Base-by-base conservation (phyloP, 1,140 invertebrate species). In the Nebria ingens region DNA sequence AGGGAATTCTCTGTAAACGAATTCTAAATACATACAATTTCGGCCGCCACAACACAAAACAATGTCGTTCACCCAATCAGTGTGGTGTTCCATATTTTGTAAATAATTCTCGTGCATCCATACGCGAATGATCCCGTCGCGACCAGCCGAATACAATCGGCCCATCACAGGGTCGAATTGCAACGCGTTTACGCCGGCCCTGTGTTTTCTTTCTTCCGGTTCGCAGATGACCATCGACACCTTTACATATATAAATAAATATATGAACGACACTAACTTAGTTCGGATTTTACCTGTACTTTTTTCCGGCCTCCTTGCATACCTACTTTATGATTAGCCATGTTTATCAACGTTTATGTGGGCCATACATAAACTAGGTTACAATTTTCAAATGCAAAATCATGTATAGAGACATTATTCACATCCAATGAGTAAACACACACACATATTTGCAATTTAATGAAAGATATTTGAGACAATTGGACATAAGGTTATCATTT, bases 51-150 rank as follows among this genome's bases (percentile, higher is more conserved):
- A 97, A 70, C 96, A 99, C 1, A 99, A 76, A 9, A 98, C 89
- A 71, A 99, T 96, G 75, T 99, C 97, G 75, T 99, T 99, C 12
- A 99, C 94, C 97, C 97, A 99, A 73, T 99, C 97, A 15, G 95
- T 98, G 68, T 99, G 97, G 75, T 99, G 96, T 68, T 93, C 90
- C 88, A 93, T 90, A 1, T 94, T 96, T 65, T 96, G 91, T 38
- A 94, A 82, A 70, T 95, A 98, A 45, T 86, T 84, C 63, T 96
- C 90, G 64, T 76, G 78, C 67, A 97, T 93, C 93, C 96, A 98
- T 69, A 97, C 95, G 54, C 97, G 80, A 64, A 99, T 97, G 60
- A 98, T 97, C 42, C 93, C 93, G 76, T 99, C 97, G 58, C 95
- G 78, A n/a, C 95, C 96, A 56, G 96, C 97, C 0, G 96, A 95